Percentiles rank a stretch among this genome's conserved stretches.
phyloP scores from a whole-genome alignment of 2,113 vertebrate genomes.

The Gallinago jamesoni region DNA sequence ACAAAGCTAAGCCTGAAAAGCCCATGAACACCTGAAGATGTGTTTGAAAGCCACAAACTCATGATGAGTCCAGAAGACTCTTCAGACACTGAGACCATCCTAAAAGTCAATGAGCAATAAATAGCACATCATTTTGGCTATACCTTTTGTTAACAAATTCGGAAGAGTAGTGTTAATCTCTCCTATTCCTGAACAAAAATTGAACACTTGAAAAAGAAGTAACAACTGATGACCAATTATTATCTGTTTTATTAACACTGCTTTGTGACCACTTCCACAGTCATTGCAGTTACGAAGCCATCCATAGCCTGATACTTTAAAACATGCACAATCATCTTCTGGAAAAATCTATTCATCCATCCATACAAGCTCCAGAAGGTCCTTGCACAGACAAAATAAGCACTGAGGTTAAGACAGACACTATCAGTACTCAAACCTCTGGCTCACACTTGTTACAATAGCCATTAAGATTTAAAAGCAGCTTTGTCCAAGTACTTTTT shows the following conservation, averaged over 20 bases:
- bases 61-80: background rate
- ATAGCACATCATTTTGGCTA: background rate
- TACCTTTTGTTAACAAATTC: background rate
- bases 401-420: background rate
- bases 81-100: background rate
- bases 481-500: background rate
- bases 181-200: background rate
- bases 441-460: background rate
- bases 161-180: background rate
- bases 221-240: background rate
- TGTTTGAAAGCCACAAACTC: background rate
- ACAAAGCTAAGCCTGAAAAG: background rate
- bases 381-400: background rate
- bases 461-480: conserved; percentile 6
- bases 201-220: background rate
- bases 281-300: background rate
- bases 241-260: background rate
- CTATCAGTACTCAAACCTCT: background rate
- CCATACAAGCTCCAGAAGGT: background rate
- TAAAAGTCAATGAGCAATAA: background rate
- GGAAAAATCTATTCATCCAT: background rate
- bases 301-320: background rate
- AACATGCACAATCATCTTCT: background rate
- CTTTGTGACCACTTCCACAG: background rate
- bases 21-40: background rate